Evolutionary conservation across 2,113 vertebrate genomes (phyloP), one percentile per base, ranked within the genome.

Genomic region (Gobiocypris rarus): DNA sequence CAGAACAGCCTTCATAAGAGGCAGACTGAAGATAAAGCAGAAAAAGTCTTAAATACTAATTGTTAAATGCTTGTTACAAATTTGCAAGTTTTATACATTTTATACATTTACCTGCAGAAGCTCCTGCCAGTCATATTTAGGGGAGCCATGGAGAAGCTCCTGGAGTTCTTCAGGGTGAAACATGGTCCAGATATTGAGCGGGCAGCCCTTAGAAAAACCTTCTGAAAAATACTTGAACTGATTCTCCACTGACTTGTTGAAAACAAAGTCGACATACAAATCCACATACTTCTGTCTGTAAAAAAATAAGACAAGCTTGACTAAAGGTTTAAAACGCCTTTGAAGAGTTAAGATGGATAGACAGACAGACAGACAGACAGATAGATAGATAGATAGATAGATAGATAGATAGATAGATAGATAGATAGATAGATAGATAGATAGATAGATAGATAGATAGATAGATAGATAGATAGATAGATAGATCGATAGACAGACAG

Each of bases 161-260:
- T 83, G 89, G 52, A 95, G 89, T 28, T 95, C 92, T 14, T 0
- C 67, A 58, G 94, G 93, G 43, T 88, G 84, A 83, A 94, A 93
- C 0, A 93, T 73, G 56, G 52, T 91, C 92, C 93, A 94, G 0
- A 0, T 73, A 11, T 9, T 13, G 81, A 54, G 43, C 19, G 92
- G 92, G 73, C 88, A 93, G 79, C 91, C 92, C 88, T 38, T 83
- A 63, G 83, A 86, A 91, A 94, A 94, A n/a, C 93, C 93, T 52
- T 1, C 1, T 71, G 22, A 45, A 7, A 95, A 95, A 26, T 85
- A 86, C 34, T 63, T 24, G 85, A 93, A 95, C 65, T 92, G 89
- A 17, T 86, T 87, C 86, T 14, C 5, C 15, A 94, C 76, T 0
- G 92, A 92, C 56, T 90, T 86, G 84, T 91, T 93, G 48, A 94